Percentiles rank a stretch among this genome's conserved stretches.
phyloP scores from a whole-genome alignment of 2,797 vertebrate species.

The Danio jaintianensis region DNA sequence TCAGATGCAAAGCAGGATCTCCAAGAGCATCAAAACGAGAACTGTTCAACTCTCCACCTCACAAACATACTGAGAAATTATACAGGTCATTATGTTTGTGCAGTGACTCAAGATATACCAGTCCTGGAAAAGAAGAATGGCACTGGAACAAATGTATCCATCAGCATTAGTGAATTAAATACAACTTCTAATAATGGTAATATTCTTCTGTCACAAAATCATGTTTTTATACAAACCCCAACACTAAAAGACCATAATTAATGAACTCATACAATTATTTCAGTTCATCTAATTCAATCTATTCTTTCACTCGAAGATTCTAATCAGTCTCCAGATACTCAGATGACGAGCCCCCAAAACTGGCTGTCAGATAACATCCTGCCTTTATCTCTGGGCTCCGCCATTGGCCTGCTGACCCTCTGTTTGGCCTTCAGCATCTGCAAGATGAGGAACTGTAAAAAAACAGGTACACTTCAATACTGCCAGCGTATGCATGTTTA shows the following conservation, averaged over 20 bases:
- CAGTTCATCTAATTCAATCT: neutral
- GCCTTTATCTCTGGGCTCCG: neutral
- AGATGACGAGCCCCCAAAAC: rapidly evolving
- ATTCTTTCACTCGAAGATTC: neutral
- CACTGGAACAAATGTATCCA: neutral
- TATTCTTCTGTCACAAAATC: no score
- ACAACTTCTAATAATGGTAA: no score
- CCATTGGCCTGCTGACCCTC: neutral
- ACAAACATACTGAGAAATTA: neutral
- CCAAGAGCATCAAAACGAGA: neutral
- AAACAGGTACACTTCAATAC: conserved; percentile 8
- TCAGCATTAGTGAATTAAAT: neutral
- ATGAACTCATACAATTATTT: neutral
- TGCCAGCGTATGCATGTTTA: neutral
- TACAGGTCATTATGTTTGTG: neutral
- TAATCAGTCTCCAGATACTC: rapidly evolving
- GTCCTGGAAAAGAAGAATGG: rapidly evolving
- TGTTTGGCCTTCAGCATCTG: neutral
- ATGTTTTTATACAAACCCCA: no score
- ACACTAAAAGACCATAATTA: neutral
- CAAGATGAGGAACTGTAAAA: conserved; percentile 26
- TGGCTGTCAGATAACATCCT: neutral
- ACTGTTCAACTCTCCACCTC: neutral
- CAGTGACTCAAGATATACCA: neutral
- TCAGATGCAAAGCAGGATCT: neutral